Evolutionary conservation across 2,888 invertebrate genomes (phyloP), one percentile per base, ranked within the genome.

Genomic region (Drosophila peninsularis): DNA sequence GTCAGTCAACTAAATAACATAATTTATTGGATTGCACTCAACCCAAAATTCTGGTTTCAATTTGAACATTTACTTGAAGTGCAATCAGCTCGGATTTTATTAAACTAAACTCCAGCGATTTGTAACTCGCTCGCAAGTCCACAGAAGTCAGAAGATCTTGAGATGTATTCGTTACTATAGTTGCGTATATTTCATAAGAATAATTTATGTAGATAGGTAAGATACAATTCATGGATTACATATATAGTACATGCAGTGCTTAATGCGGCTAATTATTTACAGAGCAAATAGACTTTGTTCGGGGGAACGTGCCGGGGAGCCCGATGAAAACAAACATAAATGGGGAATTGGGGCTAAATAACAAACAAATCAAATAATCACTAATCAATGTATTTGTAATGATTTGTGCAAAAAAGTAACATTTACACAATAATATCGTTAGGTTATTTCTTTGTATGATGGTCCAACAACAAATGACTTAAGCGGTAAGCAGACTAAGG

Each of bases 161-260:
- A 1, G 13, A 11, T 14, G 32, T 13, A 3, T 57, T 66, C 57
- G 76, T 39, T 63, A 45, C 42, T 78, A 64, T 62, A 62, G 37
- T 49, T 55, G 66, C 30, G 64, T 77, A 69, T 78, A 78, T 75
- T 78, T 76, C 56, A 72, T 72, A 64, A 82, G 69, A 82, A 83
- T 83, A 87, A 83, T 87, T 85, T 82, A 87, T 82, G 69, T 79
- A 67, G 61, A 45, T 84, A 72, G 62, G 47, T 78, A 84, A 86
- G 78, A 82, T 86, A 82, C 81, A 86, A 76, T 82, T 87, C 67
- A 65, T 77, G 63, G 69, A 77, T 76, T 86, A 75, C 60, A 85
- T 63, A 71, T 64, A 71, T 66, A 81, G 63, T 68, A 71, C 70
- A 75, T 79, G 73, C 61, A 62, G 73, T 65, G 78, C 79, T 61